phyloP scores from a whole-genome alignment of 2,888 invertebrate species.

The Mythimna lalbum region DNA sequence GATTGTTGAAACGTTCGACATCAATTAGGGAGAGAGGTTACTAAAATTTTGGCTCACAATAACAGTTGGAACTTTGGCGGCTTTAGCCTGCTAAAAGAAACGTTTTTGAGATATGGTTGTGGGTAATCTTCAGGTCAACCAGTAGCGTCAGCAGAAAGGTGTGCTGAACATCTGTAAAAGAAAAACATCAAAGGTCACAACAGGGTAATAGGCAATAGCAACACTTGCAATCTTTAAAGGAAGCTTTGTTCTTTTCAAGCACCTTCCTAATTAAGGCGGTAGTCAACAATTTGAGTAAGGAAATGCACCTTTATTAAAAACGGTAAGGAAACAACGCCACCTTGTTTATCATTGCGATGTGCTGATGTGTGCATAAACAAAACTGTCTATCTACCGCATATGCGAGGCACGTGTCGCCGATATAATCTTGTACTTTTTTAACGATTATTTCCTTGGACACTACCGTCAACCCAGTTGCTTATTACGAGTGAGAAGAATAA shows the following conservation, averaged over 20 bases:
- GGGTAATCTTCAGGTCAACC: background rate
- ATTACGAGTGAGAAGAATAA: no score
- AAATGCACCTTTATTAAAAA: constrained; percentile 30
- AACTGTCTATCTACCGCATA: constrained; percentile 28
- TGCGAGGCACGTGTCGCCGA: constrained; percentile 36
- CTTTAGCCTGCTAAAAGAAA: background rate
- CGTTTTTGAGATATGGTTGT: background rate
- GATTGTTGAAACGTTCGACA: constrained; percentile 5
- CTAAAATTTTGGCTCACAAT: constrained; percentile 6
- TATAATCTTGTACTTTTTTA: constrained; percentile 27
- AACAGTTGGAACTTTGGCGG: background rate
- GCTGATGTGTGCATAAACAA: constrained; percentile 2
- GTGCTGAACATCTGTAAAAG: background rate
- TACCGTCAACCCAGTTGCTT: background rate
- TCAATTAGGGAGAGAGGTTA: background rate
- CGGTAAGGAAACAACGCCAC: constrained; percentile 28
- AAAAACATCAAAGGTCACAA: background rate
- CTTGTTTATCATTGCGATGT: constrained; percentile 24
- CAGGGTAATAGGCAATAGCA: background rate
- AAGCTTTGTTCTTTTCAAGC: constrained; percentile 5
- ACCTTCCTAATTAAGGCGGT: constrained; percentile 15
- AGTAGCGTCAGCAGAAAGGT: background rate
- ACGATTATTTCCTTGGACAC: constrained; percentile 25
- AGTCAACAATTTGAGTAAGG: constrained; percentile 14
- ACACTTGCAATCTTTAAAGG: background rate